A percentile compares a stretch with the other conserved stretches of the same genome.
These are phyloP conservation scores for Heliconius erato DNA, from an alignment of 2,888 invertebrate species.

Conservation along the genomic window DNA sequence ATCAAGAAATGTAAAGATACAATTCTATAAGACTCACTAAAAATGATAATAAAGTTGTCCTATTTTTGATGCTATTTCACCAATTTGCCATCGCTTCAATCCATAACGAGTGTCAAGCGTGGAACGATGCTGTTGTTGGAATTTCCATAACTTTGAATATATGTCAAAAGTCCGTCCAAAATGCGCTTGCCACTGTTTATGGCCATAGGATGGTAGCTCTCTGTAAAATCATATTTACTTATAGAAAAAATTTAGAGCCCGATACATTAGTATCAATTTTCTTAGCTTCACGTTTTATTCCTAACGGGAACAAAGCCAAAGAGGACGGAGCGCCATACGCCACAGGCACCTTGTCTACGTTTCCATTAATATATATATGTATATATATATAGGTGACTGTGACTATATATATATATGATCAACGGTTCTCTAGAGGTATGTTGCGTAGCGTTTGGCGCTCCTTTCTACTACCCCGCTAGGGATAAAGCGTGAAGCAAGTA, in stretches of 20 bases:
- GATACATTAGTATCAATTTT: no score
- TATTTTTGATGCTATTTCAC: constrained; percentile 99
- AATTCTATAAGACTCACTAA: constrained; percentile 89
- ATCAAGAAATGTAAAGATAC: not conserved
- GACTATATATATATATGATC: no score
- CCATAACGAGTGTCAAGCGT: constrained; percentile 97
- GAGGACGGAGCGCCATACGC: no score
- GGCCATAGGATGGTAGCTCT: constrained; percentile 98
- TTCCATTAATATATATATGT: no score
- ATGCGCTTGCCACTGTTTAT: constrained; percentile 99
- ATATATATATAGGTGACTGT: no score
- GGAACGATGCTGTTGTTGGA: constrained; percentile 97
- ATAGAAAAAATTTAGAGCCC: not conserved
- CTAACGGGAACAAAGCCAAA: no score
- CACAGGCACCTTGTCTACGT: no score
- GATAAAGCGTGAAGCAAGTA: no score
- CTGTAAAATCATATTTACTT: constrained; percentile 80
- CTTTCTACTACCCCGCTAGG: no score
- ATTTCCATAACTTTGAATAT: constrained; percentile 99
- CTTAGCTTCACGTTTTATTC: no score
- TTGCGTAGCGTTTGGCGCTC: no score
- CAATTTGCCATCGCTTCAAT: constrained; percentile 98
- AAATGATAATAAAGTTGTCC: constrained; percentile 99
- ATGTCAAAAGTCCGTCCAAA: constrained; percentile 99
- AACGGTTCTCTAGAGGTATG: no score